Evolutionary conservation across 2,888 invertebrate species (phyloP), one percentile per base, ranked within the genome.

Genomic region (Cancer borealis): DNA sequence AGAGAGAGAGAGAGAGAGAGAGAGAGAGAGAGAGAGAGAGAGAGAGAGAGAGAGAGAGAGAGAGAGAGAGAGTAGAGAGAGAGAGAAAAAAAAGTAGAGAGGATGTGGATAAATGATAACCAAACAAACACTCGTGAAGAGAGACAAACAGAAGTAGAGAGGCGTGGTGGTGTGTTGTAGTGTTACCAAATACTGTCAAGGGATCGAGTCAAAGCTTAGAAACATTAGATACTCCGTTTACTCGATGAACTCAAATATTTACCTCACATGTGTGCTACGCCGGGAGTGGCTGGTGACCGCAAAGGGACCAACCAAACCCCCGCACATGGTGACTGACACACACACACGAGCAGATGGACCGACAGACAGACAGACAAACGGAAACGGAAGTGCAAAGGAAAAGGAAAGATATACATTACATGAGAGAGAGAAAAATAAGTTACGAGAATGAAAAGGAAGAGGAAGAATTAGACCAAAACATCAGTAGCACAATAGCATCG

Each of bases 21-120:
- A 46, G 46, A 39, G 45, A 46, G 88, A 46, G 88, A 88, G 88
- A 88, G 88, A 88, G 88, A 88, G 88, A 88, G 88, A 88, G 88
- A 88, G 88, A 88, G 88, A 88, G 88, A 88, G 88, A 88, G 88
- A 88, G 88, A 88, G 88, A 88, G 88, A 88, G 88, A 88, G 88
- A 88, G 88, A 88, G 88, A 88, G 88, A 88, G 88, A 88, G 88
- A 88, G 88, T n/a, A 88, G 26, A 3, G 4, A 87, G 30, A 87
- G n/a, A 6, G 12, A 87, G 5, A 10, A 45, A 0, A 45, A 14
- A 17, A 14, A 45, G 39, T 10, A 88, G 17, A 8, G 12, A 39
- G 8, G 8, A 88, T n/a, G n/a, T 73, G 73, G 14, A 5, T 12
- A 79, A 30, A 79, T 12, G 79, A 30, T 26, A 10, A 79, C 79